Conservation (phyloP, 53 echinoderm and acorn worm genomes). For the Holothuria leucospilota region DNA sequence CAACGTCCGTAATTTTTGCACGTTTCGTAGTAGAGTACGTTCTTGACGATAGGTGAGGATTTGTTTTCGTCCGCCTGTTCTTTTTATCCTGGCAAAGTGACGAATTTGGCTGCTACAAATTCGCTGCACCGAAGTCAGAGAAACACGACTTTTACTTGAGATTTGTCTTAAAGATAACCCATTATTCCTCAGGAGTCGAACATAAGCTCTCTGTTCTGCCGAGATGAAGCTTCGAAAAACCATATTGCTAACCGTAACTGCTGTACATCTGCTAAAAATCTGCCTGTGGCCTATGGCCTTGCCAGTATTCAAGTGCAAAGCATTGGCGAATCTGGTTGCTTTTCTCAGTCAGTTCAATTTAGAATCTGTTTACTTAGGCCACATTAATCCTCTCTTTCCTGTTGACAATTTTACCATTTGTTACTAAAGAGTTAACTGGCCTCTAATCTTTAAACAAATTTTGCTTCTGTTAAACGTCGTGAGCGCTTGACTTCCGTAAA, state of each 20-base stretch:
- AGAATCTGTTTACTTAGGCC: too few species aligned
- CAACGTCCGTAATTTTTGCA: neutral
- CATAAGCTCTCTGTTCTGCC: constrained; percentile 5
- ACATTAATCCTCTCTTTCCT: too few species aligned
- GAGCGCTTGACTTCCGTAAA: too few species aligned
- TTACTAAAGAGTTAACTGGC: too few species aligned
- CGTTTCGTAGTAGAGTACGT: neutral
- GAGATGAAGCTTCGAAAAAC: neutral
- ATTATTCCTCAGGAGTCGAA: neutral
- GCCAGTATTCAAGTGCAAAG: too few species aligned
- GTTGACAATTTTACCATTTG: too few species aligned
- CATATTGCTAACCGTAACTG: neutral
- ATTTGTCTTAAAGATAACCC: neutral
- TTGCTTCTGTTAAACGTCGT: too few species aligned
- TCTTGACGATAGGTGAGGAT: neutral
- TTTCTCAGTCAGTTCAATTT: too few species aligned
- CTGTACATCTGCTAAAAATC: too few species aligned
- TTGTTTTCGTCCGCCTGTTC: neutral
- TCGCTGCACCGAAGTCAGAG: neutral
- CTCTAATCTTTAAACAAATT: too few species aligned
- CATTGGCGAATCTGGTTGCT: too few species aligned
- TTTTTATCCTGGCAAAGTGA: neutral
- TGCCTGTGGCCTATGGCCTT: too few species aligned
- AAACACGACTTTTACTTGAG: neutral
- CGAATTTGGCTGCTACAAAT: neutral